Conservation (phyloP, 2,113 vertebrate species). For the Larimichthys polyactis region DNA sequence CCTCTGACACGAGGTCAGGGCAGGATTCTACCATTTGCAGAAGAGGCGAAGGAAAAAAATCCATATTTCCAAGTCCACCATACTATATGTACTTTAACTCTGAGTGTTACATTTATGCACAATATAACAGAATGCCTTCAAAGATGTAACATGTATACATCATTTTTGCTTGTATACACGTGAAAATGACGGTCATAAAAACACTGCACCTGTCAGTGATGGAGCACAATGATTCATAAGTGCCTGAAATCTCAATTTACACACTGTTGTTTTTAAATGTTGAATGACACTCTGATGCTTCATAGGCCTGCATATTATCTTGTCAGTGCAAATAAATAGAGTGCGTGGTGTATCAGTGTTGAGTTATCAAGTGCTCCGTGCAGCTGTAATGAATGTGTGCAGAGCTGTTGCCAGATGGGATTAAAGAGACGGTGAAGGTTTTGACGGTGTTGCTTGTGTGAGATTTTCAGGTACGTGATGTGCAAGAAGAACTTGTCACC, state of each 20-base stretch:
- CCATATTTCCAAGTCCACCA: neutral
- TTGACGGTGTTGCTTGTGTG: neutral
- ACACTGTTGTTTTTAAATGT: neutral
- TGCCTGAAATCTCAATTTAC: slow-evolving; percentile 5
- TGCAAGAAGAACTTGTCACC: neutral
- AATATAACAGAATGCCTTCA: neutral
- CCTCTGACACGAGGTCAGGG: neutral
- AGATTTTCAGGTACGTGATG: slow-evolving; percentile 4
- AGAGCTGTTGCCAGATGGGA: slow-evolving; percentile 12
- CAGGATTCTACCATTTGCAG: neutral
- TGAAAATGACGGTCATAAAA: neutral
- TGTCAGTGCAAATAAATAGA: slow-evolving; percentile 27
- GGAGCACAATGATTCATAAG: neutral
- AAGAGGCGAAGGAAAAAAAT: neutral
- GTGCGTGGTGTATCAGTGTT: neutral
- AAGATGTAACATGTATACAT: neutral
- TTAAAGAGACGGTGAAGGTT: neutral
- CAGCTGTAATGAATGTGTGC: slow-evolving; percentile 14
- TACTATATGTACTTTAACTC: neutral
- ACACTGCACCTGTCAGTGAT: neutral
- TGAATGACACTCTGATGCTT: neutral
- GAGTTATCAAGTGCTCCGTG: slow-evolving; percentile 2
- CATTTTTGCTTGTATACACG: neutral
- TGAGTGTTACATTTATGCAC: neutral
- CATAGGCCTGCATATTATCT: neutral